Evolutionary conservation across 2,113 vertebrate species (phyloP).

Genomic region (Periophthalmodon schlosseri): DNA sequence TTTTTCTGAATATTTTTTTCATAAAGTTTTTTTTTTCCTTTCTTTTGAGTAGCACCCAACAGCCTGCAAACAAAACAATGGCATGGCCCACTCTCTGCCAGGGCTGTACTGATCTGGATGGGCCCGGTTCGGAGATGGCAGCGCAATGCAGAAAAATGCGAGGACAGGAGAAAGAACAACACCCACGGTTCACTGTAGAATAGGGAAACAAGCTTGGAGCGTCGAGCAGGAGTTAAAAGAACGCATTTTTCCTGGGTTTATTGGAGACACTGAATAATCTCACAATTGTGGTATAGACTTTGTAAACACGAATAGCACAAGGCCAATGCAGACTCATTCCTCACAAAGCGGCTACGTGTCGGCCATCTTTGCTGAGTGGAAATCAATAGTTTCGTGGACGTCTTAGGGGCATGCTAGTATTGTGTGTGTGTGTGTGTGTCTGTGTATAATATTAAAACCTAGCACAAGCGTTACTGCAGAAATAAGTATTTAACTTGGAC

Average conservation of each 20-base stretch:
- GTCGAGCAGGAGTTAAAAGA: constrained; percentile 10
- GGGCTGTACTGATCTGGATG: not conserved
- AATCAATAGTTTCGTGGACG: constrained; percentile 22
- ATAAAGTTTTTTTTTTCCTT: not conserved
- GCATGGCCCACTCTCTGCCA: not conserved
- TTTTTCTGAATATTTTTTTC: not conserved
- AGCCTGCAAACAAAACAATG: not conserved
- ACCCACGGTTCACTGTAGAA: constrained; percentile 8
- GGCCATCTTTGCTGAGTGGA: constrained; percentile 9
- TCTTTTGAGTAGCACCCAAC: not conserved
- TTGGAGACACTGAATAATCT: constrained; percentile 9
- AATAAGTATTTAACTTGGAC: too few species aligned
- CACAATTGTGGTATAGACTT: not conserved
- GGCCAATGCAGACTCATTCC: not conserved
- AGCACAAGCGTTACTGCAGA: too few species aligned
- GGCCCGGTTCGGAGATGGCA: not conserved
- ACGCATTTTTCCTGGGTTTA: constrained; percentile 2
- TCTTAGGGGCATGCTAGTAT: constrained; percentile 10
- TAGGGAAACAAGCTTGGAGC: constrained; percentile 13
- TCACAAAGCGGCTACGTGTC: constrained; percentile 10
- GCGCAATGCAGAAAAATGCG: constrained; percentile 14
- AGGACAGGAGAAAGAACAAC: not conserved
- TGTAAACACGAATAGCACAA: not conserved
- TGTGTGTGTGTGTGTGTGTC: not conserved
- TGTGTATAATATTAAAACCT: constrained; percentile 4